Base-by-base conservation (phyloP, 1,140 invertebrate genomes). In the Meloidogyne floridensis region DNA sequence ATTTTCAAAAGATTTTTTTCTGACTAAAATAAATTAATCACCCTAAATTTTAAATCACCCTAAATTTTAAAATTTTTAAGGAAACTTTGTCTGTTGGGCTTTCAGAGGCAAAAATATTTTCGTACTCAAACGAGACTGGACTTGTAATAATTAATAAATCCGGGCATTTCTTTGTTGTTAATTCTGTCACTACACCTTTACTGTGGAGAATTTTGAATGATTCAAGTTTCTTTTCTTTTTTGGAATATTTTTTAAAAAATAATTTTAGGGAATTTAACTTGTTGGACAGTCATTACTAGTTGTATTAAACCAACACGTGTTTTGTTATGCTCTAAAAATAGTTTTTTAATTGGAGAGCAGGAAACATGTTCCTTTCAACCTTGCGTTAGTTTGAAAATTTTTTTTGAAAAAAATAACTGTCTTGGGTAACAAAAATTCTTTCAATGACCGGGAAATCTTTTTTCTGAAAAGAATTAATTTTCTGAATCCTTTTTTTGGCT, bases 231-330 rank as follows among this genome's bases (percentile, higher is more conserved):
- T 75, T n/a, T n/a, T n/a, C n/a, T n/a, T n/a, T n/a, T n/a, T n/a
- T n/a, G n/a, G n/a, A n/a, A n/a, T n/a, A n/a, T n/a, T n/a, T 59
- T n/a, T 42, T n/a, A 11, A 42, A 3, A 47, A 20, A 47, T 69
- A 20, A 59, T 20, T 71, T 77, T 20, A 59, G 32, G 51, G 3
- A 15, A 5, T n/a, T n/a, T 2, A 13, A 81, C 65, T 8, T 84
- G 82, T 70, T 84, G 83, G 82, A 74, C 83, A 3, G 83, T 84
- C 7, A 6, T 84, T 0, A 32, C 83, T 0, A 84, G 75, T 65
- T 54, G 71, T 15, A 56, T 71, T n/a, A 76, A 77, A 42, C 83
- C 75, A 54, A 84, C 83, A 75, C 53, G 69, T 32, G 83, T 80
- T 56, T 71, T 84, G 9, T 18, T 84, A 4, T 84, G 83, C 75